Evolutionary conservation across 2,888 invertebrate species (phyloP), one percentile per base, ranked within the genome.

Genomic region (Ophion ellenae): DNA sequence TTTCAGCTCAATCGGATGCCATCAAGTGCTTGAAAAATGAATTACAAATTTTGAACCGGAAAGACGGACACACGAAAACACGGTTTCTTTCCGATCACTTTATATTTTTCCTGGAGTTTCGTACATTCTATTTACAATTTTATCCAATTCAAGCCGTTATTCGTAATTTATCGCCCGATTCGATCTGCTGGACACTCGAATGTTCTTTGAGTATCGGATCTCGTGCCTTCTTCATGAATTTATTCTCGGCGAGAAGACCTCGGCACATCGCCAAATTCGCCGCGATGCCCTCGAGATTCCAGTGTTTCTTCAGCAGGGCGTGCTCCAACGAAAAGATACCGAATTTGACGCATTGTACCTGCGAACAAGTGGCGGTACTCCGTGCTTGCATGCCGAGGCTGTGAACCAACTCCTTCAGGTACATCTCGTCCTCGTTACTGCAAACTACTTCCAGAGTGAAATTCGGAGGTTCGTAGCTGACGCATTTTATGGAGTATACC

Each of bases 381-480:
- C 96, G 97, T 61, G 99, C 92, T 91, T 97, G 96, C 0, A 97
- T 92, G 5, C 98, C 99, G 59, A 99, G 94, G 86, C 98, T 97
- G 92, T 98, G 96, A 17, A 99, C 94, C n/a, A 99, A 90, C 0
- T 96, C 95, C 92, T 96, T 96, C 24, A 99, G 94, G 92, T 97
- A 98, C 67, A 95, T 94, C 87, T 97, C 97, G 89, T 96, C 96
- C 94, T 99, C 99, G 94, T 99, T 98, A 36, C 98, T 96, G 59
- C 97, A 96, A 92, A 98, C 97, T 45, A 99, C 95, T 95, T 99
- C 99, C 91, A 99, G 94, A 17, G 97, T 97, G 92, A 99, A 99
- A 88, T 97, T 95, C 0, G 99, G 99, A 17, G 96, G 95, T 36
- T 96, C 94, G 93, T 98, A 99, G 86, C 97, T 95, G 2, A 97